These are phyloP conservation scores for Hyperoodon ampullatus DNA, from an alignment of 2,113 vertebrate genomes.

Conservation along the genomic window DNA sequence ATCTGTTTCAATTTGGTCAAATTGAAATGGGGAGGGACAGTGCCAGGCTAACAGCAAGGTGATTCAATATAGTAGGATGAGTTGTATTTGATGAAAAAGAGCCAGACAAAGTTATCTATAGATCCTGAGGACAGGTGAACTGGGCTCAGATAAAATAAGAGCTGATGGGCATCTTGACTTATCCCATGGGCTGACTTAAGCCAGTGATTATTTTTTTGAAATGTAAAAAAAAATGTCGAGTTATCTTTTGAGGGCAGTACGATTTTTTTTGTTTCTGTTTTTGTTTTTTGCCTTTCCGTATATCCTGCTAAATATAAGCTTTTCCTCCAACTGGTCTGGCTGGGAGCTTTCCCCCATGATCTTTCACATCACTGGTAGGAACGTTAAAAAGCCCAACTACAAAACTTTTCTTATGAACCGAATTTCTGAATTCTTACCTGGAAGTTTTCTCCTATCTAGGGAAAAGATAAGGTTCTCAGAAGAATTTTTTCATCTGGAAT, in stretches of 20 bases:
- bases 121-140: conserved; percentile 37
- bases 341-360: background rate
- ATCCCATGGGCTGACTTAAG: background rate
- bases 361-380: background rate
- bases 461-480: background rate
- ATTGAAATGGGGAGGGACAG: conserved; percentile 64
- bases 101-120: conserved; percentile 41
- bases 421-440: background rate
- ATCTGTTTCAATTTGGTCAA: conserved; percentile 70
- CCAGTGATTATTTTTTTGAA: background rate
- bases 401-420: background rate
- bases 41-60: conserved; percentile 47
- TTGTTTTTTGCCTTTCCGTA: background rate
- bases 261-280: background rate
- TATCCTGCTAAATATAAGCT: background rate
- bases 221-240: conserved; percentile 14
- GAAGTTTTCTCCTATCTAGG: background rate
- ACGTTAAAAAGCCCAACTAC: background rate
- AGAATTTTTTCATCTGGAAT: background rate
- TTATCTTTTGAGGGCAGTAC: background rate
- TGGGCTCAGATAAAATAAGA: conserved; percentile 9
- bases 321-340: background rate
- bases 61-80: conserved; percentile 43
- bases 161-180: background rate
- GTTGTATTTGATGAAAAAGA: conserved; percentile 67